Evolutionary conservation across 2,888 invertebrate species (phyloP).

Genomic region (Spisula solida): DNA sequence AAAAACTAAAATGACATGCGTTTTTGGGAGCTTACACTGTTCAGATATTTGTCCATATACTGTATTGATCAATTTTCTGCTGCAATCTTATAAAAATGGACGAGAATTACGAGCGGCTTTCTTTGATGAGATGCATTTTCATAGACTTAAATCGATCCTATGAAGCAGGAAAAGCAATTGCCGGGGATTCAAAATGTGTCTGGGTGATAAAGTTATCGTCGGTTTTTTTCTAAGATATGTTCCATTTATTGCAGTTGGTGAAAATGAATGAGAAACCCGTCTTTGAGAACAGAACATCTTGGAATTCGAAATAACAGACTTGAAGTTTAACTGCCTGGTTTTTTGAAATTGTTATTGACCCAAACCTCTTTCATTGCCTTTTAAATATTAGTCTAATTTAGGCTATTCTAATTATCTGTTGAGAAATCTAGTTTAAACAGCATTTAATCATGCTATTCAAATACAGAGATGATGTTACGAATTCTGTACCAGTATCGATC

Average conservation of each 20-base stretch:
- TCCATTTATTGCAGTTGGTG: neutral
- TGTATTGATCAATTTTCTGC: neutral
- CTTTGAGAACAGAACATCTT: neutral
- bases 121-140: neutral
- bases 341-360: no score
- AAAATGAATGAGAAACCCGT: neutral
- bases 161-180: neutral
- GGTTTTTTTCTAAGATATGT: neutral
- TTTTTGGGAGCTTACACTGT: neutral
- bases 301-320: neutral
- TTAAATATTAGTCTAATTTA: no score
- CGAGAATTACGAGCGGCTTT: neutral
- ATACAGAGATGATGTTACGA: no score
- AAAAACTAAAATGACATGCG: neutral
- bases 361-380: no score
- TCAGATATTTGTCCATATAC: neutral
- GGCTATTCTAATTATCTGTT: no score
- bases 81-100: neutral
- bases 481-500: no score
- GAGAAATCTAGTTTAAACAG: no score
- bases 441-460: no score
- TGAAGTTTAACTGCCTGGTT: no score
- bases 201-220: neutral
- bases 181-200: slow-evolving; percentile 2
- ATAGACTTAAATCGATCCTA: slow-evolving; percentile 7